phyloP scores from a whole-genome alignment of 92 coral and sea anemone genomes.

The Epizoanthus illoricatus region DNA sequence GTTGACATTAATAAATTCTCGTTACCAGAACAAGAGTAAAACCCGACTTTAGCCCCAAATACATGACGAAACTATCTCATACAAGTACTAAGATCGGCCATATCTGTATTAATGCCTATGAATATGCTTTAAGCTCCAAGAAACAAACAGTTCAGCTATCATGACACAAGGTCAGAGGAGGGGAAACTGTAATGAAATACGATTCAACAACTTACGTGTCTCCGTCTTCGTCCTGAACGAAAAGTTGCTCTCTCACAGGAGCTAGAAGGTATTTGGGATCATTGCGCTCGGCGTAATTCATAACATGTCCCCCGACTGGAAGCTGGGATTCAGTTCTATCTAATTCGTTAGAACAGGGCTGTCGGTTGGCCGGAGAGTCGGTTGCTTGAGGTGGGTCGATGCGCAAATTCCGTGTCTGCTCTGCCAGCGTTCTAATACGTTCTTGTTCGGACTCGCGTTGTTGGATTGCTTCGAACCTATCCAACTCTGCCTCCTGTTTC shows the following conservation, averaged over 20 bases:
- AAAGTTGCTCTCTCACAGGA: conserved; percentile 58
- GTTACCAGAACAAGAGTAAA: conserved; percentile 4
- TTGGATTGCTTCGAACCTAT: conserved; percentile 18
- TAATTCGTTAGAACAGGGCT: not conserved
- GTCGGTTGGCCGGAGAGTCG: conserved; percentile 4
- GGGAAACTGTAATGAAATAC: not conserved
- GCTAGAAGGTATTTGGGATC: conserved; percentile 82
- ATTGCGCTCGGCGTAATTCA: conserved; percentile 72
- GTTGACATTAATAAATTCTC: not conserved
- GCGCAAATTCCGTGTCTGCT: conserved; percentile 51
- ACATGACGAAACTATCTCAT: not conserved
- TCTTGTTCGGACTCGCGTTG: not conserved
- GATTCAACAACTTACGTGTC: conserved; percentile 80
- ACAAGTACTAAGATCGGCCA: too few relatives aligned
- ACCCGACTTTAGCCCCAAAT: not conserved
- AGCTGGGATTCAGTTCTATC: conserved; percentile 9
- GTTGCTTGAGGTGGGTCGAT: conserved; percentile 47
- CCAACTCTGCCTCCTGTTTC: conserved; percentile 35
- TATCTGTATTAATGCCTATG: not conserved
- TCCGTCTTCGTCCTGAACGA: conserved; percentile 84
- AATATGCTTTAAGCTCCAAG: not conserved
- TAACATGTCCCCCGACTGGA: conserved; percentile 46
- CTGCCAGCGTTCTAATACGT: conserved; percentile 41
- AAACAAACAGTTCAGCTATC: not conserved
- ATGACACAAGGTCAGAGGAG: not conserved